Conservation (phyloP, 2,888 invertebrate genomes). For the Phrixothrix hirtus region DNA sequence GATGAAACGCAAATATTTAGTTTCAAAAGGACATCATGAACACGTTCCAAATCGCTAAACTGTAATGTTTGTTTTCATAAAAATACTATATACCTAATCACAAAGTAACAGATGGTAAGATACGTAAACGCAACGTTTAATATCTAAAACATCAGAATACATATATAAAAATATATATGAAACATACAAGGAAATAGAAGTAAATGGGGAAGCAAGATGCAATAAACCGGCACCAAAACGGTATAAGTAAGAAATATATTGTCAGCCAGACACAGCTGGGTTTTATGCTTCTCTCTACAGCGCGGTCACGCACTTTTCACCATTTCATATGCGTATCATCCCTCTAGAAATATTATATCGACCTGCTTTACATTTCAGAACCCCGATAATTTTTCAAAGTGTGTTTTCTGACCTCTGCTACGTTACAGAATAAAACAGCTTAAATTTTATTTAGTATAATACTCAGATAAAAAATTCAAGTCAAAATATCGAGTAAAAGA, state of each 20-base stretch:
- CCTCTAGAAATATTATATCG: neutral
- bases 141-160: slow-evolving; percentile 9
- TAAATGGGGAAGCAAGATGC: slow-evolving; percentile 27
- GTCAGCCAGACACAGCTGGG: slow-evolving; percentile 25
- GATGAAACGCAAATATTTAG: no score
- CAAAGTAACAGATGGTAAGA: no score
- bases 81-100: no score
- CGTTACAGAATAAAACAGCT: no score
- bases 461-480: no score
- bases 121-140: slow-evolving; percentile 8
- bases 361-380: neutral
- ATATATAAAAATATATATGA: slow-evolving; percentile 19
- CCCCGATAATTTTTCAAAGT: slow-evolving; percentile 11
- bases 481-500: no score
- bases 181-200: slow-evolving; percentile 22
- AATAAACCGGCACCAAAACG: slow-evolving; percentile 29
- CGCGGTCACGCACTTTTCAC: slow-evolving; percentile 29
- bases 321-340: slow-evolving; percentile 20
- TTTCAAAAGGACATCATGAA: no score
- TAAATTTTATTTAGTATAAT: no score
- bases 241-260: slow-evolving; percentile 31
- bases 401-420: slow-evolving; percentile 3
- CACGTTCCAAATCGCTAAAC: no score
- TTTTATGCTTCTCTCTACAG: slow-evolving; percentile 21
- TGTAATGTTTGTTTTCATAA: no score